Base-by-base conservation (phyloP, 2,888 invertebrate genomes). In the Linnaemya tessellans region DNA sequence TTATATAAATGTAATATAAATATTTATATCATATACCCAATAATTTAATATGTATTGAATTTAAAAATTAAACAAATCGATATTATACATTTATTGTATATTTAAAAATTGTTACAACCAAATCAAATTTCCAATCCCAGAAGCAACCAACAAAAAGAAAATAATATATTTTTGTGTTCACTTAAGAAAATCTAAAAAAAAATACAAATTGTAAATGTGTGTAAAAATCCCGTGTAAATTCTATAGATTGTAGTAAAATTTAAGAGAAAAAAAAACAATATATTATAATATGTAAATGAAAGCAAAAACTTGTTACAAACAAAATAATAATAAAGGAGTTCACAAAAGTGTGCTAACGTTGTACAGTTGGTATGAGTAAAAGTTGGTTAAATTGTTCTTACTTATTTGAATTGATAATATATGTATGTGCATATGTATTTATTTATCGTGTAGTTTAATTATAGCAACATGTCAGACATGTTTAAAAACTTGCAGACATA, bases 211-310 rank as follows among this genome's bases (percentile, higher is more conserved):
- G 81, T 84, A 84, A 84, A 84, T 84, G 56, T 81, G 38, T 84
- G 81, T 84, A 84, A 78, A 80, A 84, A 67, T 58, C 75, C 58
- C 56, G 58, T 81, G 77, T 81, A 81, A 74, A 81, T 81, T 81
- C 9, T 18, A 20, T 67, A 78, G 78, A 11, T 49, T 64, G 51
- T 74, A 74, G 41, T n/a, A 18, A 56, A 71, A 67, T 11, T 54
- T 20, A 35, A 35, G 46, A 38, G 71, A 30, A 54, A 22, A 74
- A 83, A 74, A 20, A 58, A 58, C n/a, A n/a, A n/a, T n/a, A n/a
- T n/a, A 65, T 41, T 38, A 13, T 10, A 38, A 38, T 58, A 46
- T n/a, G 35, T 25, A 56, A 49, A 43, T 71, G 30, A 46, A 54
- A 65, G 35, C 20, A 22, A 30, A 46, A 60, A 62, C 25, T 35